A percentile compares a stretch with the other conserved stretches of the same genome.
Evolutionary conservation across 2,797 vertebrate genomes (phyloP).

Genomic region (Darevskia nairensis): DNA sequence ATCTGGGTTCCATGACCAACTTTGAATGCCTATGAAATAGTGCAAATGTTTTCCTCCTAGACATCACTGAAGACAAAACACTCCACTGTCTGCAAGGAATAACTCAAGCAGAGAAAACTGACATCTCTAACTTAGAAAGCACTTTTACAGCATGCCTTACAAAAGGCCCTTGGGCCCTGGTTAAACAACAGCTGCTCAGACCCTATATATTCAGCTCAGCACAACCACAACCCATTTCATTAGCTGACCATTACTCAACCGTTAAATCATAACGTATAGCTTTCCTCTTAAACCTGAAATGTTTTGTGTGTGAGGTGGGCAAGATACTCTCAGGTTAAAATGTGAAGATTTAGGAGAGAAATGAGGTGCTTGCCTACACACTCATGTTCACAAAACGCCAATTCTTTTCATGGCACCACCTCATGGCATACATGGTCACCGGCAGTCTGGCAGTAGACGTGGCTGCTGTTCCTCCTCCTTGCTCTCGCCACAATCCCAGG

Average conservation of each 20-base stretch:
- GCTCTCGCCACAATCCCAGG: background rate
- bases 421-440: background rate
- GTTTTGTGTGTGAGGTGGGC: background rate
- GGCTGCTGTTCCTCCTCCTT: background rate
- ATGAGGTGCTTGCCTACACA: background rate
- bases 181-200: constrained; percentile 35
- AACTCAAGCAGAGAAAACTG: constrained; percentile 22
- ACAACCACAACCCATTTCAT: background rate
- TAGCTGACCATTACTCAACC: background rate
- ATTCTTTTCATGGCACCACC: background rate
- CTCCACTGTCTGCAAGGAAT: constrained; percentile 11
- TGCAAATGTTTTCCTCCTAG: constrained; percentile 7
- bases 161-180: background rate
- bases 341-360: background rate
- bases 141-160: constrained; percentile 11
- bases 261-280: background rate
- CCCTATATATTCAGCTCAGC: background rate
- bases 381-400: background rate
- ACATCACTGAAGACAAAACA: constrained; percentile 29
- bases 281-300: background rate
- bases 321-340: background rate
- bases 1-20: constrained; percentile 8
- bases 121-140: constrained; percentile 8
- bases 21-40: constrained; percentile 18
- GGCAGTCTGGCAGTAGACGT: background rate